Conservation (phyloP, 92 coral and sea anemone genomes). For the Umimayanthus chanpuru region DNA sequence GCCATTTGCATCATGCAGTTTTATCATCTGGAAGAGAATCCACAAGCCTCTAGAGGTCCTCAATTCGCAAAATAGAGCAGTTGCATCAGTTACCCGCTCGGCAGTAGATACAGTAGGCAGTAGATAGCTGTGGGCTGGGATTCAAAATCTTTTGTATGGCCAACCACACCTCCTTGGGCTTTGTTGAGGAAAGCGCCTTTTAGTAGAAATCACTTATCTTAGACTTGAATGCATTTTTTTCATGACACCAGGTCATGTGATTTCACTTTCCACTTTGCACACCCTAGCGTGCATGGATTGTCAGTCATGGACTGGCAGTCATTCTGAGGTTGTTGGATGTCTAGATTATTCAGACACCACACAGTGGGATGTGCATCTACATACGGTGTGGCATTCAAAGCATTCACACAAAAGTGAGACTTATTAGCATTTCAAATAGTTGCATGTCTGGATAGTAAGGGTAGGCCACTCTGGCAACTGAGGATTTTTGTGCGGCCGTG, state of each 20-base stretch:
- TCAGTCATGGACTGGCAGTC: slow-evolving; percentile 36
- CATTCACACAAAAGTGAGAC: slow-evolving; percentile 50
- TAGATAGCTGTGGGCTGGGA: neutral
- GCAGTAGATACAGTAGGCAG: neutral
- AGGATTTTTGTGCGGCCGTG: no score
- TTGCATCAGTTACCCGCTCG: no score
- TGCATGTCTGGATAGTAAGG: slow-evolving; percentile 69
- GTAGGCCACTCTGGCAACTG: no score
- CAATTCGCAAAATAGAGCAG: no score
- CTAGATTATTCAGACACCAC: neutral
- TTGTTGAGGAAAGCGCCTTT: slow-evolving; percentile 33
- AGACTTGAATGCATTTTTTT: slow-evolving; percentile 25
- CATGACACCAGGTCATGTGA: slow-evolving; percentile 13
- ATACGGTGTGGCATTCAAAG: slow-evolving; percentile 63
- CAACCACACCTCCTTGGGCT: neutral
- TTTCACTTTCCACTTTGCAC: slow-evolving; percentile 5
- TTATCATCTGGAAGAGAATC: no score
- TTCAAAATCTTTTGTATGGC: no score
- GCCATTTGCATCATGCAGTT: no score
- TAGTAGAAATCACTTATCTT: slow-evolving; percentile 37
- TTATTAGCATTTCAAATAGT: slow-evolving; percentile 56
- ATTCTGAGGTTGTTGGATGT: slow-evolving; percentile 1
- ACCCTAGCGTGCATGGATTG: slow-evolving; percentile 9
- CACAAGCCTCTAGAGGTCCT: no score
- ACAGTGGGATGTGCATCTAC: neutral